Base-by-base conservation (phyloP, 2,113 vertebrate genomes). In the Pungitius pungitius region DNA sequence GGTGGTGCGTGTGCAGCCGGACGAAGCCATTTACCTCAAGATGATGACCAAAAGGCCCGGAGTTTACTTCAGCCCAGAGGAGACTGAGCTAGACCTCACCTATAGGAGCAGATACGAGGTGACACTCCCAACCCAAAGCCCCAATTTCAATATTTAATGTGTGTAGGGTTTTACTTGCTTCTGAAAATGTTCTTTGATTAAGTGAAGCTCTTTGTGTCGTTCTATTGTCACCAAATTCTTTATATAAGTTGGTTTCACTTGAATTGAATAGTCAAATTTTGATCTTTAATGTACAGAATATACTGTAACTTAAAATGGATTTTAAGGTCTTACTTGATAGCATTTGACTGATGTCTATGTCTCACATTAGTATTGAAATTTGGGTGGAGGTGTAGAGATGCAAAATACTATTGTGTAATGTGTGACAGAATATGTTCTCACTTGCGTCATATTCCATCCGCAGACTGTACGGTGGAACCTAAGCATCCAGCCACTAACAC, bases 11-110 rank as follows among this genome's bases (percentile, higher is more conserved):
- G 96, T 97, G 45, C 95, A 96, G 88, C 96, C 95, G 3, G 87
- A 95, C 0, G 95, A 97, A 85, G 95, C 96, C 0, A 94, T 95
- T 51, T 96, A 96, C 82, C 93, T 95, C 86, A 97, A 97, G 91
- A 94, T 96, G 93, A 96, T 95, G 95, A 96, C 94, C 87, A 96
- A 97, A 92, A 95, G 93, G 71, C 95, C 96, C 0, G 96, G 96
- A 9, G 94, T 95, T 88, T 93, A 90, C 87, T 95, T 97, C 80
- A 92, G 93, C 84, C 95, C 96, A 0, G 95, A 96, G 85, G 95
- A 98, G 86, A 95, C 96, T 0, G 96, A 98, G 86, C 93, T 98
- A 40, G 96, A 98, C 85, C 94, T 97, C 75, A 97, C 96, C 39
- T 97, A 97, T 18, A 93, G 88, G 82, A 96, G 92, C 88, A 92